Evolutionary conservation across 2,888 invertebrate species (phyloP).

Genomic region (Hypena proboscidalis): DNA sequence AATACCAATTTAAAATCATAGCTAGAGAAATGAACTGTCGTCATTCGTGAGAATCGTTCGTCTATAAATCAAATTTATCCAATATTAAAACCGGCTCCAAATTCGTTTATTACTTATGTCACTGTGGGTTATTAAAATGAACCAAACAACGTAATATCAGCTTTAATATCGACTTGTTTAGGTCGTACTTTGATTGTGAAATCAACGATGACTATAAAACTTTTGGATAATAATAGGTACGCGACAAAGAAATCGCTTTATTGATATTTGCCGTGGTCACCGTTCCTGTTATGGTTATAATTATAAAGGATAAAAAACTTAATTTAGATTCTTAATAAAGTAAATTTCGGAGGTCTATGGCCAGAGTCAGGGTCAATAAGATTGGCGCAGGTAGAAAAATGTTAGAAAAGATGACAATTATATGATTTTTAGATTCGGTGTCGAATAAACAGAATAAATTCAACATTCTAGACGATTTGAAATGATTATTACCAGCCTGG

Average conservation of each 20-base stretch:
- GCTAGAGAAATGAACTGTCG: constrained; percentile 24
- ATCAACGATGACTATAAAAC: constrained; percentile 23
- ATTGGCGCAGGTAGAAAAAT: too few relatives aligned
- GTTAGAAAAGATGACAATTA: too few relatives aligned
- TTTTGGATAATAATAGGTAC: constrained; percentile 24
- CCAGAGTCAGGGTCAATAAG: too few relatives aligned
- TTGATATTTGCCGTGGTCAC: constrained; percentile 21
- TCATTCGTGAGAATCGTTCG: constrained; percentile 20
- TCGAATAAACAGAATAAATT: too few relatives aligned
- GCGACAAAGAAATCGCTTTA: constrained; percentile 30
- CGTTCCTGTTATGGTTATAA: not conserved
- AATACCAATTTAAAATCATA: constrained; percentile 26
- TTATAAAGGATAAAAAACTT: not conserved
- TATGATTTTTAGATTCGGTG: too few relatives aligned
- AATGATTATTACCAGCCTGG: too few relatives aligned
- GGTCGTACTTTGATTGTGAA: constrained; percentile 2
- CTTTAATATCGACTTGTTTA: constrained; percentile 2
- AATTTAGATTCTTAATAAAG: not conserved
- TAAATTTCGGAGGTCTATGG: not conserved
- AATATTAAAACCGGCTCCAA: constrained; percentile 37
- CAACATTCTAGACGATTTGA: too few relatives aligned
- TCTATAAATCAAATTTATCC: constrained; percentile 34
- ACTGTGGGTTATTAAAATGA: constrained; percentile 28
- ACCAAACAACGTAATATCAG: constrained; percentile 3
- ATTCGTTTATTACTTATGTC: constrained; percentile 35